These are phyloP conservation scores for Grantiella picta DNA, from an alignment of 2,113 vertebrate genomes.

Conservation along the genomic window DNA sequence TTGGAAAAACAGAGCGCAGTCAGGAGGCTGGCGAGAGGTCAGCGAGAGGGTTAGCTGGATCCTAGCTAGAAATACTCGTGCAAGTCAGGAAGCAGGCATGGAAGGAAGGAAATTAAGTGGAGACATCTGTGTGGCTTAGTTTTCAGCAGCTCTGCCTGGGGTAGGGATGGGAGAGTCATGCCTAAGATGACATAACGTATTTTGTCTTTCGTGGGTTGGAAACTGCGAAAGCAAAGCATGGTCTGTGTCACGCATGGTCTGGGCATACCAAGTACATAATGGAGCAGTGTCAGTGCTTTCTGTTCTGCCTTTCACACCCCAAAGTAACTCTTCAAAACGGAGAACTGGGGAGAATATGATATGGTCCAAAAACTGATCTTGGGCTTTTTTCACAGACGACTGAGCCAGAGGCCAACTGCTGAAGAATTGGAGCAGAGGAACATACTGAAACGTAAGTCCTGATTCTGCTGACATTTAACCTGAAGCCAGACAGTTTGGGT, in stretches of 20 bases:
- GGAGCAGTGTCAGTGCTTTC: conserved; percentile 29
- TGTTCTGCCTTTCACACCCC: neutral
- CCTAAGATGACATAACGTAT: conserved; percentile 34
- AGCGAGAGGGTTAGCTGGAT: conserved; percentile 12
- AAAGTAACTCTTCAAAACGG: conserved; percentile 1
- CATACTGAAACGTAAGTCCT: conserved; percentile 96
- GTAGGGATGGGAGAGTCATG: conserved; percentile 45
- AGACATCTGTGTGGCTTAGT: conserved; percentile 47
- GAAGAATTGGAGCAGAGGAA: conserved; percentile 98
- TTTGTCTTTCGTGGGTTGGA: conserved; percentile 44
- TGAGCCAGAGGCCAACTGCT: conserved; percentile 96
- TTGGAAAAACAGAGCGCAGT: neutral
- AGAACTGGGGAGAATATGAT: conserved; percentile 60
- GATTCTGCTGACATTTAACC: neutral
- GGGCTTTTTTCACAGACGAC: conserved; percentile 84
- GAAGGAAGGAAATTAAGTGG: conserved; percentile 74
- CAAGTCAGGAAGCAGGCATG: conserved; percentile 36
- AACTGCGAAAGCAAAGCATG: conserved; percentile 29
- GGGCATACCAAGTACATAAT: conserved; percentile 44
- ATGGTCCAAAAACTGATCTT: conserved; percentile 82
- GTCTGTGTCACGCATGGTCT: conserved; percentile 25
- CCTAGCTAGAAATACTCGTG: neutral
- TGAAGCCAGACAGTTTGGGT: neutral
- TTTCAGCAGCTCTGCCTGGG: conserved; percentile 51
- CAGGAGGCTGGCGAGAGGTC: conserved; percentile 6